phyloP scores from a whole-genome alignment of 2,888 invertebrate species.

The Clunio marinus region DNA sequence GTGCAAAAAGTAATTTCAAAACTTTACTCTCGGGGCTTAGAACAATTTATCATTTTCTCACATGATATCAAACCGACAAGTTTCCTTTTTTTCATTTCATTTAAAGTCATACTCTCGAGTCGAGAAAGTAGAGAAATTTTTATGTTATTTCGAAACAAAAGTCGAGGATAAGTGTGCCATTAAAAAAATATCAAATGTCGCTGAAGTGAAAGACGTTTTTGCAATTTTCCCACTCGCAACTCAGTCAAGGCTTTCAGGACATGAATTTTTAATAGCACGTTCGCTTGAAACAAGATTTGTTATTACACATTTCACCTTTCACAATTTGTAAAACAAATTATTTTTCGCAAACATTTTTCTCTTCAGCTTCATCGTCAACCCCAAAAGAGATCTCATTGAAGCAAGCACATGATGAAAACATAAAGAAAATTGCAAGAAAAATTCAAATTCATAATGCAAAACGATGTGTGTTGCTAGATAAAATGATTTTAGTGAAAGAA shows the following conservation, averaged over 20 bases:
- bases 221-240: slow-evolving; percentile 11
- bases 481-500: not conserved
- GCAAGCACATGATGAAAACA: not conserved
- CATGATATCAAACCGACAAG: too few relatives aligned
- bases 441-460: slow-evolving; percentile 11
- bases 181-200: not conserved
- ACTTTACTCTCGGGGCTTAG: too few relatives aligned
- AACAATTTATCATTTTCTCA: too few relatives aligned
- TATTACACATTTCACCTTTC: slow-evolving; percentile 35
- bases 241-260: not conserved
- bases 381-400: not conserved
- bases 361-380: not conserved
- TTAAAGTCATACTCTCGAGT: too few relatives aligned
- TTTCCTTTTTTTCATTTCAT: too few relatives aligned
- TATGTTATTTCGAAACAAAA: too few relatives aligned
- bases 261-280: slow-evolving; percentile 37
- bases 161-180: too few relatives aligned
- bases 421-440: not conserved
- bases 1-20: too few relatives aligned
- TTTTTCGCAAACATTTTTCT: not conserved
- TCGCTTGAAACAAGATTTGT: slow-evolving; percentile 17
- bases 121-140: too few relatives aligned
- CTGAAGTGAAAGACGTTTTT: not conserved
- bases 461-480: slow-evolving; percentile 8
- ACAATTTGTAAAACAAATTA: slow-evolving; percentile 36